Conservation (phyloP, 2,888 invertebrate species). For the Athalia cordata region DNA sequence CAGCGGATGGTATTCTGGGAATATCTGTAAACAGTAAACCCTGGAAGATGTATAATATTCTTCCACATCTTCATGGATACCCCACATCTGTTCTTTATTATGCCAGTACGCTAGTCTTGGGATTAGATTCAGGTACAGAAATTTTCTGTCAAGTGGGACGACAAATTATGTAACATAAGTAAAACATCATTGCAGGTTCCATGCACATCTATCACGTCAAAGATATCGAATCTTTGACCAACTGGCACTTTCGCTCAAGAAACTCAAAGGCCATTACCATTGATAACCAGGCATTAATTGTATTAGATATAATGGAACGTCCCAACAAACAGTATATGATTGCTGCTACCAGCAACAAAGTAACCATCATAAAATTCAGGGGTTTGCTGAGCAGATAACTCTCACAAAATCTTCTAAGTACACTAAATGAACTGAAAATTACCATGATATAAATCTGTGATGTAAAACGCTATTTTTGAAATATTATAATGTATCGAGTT, state of each 20-base stretch:
- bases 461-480: background rate
- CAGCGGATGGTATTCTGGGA: slow-evolving; percentile 62
- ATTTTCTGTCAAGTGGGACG: no score
- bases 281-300: slow-evolving; percentile 57
- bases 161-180: slow-evolving; percentile 10
- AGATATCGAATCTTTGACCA: slow-evolving; percentile 51
- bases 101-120: slow-evolving; percentile 58
- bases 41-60: slow-evolving; percentile 60
- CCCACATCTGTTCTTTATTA: slow-evolving; percentile 60
- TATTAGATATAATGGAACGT: slow-evolving; percentile 59
- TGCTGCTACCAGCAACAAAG: slow-evolving; percentile 54
- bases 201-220: slow-evolving; percentile 58
- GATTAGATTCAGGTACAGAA: slow-evolving; percentile 60
- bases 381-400: background rate
- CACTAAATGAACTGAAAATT: background rate
- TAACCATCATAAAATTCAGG: slow-evolving; percentile 55
- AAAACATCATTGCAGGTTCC: slow-evolving; percentile 56
- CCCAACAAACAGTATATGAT: slow-evolving; percentile 55
- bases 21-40: slow-evolving; percentile 55
- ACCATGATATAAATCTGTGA: background rate
- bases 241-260: slow-evolving; percentile 56
- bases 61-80: slow-evolving; percentile 53
- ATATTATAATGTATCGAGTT: no score
- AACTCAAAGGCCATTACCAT: slow-evolving; percentile 52
- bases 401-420: background rate